phyloP scores from a whole-genome alignment of 1,140 invertebrate species.

The Chelonus insularis region DNA sequence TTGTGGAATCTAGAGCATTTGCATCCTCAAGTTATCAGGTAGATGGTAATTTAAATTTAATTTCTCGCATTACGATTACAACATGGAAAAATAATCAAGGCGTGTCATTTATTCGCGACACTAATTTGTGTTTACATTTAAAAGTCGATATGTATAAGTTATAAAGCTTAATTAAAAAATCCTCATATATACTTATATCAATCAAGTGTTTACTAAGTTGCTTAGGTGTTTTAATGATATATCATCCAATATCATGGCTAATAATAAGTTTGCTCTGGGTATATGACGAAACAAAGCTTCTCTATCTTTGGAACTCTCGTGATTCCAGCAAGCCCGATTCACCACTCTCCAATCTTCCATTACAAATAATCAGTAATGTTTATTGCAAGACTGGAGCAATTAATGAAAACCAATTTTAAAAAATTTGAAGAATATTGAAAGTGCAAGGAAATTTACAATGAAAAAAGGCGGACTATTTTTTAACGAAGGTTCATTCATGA shows the following conservation, averaged over 20 bases:
- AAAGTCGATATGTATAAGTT: background rate
- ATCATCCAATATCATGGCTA: background rate
- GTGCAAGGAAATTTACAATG: slow-evolving; percentile 18
- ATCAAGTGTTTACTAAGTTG: background rate
- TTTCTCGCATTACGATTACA: background rate
- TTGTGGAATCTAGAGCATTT: slow-evolving; percentile 8
- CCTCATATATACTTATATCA: too few species aligned
- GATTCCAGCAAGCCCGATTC: slow-evolving; percentile 23
- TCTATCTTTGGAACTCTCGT: slow-evolving; percentile 20
- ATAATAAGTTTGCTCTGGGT: background rate
- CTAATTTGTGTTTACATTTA: background rate
- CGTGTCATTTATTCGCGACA: slow-evolving; percentile 18
- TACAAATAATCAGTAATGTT: too few species aligned
- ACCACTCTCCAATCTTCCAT: too few species aligned
- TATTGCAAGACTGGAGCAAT: too few species aligned
- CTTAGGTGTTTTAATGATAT: slow-evolving; percentile 7
- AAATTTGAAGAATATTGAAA: background rate
- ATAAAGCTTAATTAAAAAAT: background rate
- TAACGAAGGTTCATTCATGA: slow-evolving; percentile 23
- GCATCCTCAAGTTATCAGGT: background rate
- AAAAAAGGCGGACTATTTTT: slow-evolving; percentile 25
- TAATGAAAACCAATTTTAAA: too few species aligned
- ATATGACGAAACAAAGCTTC: slow-evolving; percentile 24
- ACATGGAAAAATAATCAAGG: slow-evolving; percentile 13
- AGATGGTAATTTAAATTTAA: slow-evolving; percentile 9